A percentile compares a stretch with the other conserved stretches of the same genome.
phyloP scores from a whole-genome alignment of 2,888 invertebrate species.

The Steinernema hermaphroditum region DNA sequence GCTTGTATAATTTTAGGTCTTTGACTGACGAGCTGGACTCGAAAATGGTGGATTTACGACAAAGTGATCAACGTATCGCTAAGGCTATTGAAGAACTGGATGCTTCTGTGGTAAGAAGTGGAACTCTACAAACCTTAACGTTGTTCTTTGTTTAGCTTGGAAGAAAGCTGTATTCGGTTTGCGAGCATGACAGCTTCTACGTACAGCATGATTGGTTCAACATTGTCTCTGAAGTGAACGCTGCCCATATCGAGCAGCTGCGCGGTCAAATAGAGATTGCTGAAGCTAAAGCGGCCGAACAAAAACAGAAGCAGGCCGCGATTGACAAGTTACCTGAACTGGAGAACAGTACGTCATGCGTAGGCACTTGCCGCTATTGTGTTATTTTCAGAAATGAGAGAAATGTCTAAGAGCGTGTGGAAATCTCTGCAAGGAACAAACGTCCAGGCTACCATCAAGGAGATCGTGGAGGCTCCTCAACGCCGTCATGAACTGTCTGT shows the following conservation, averaged over 20 bases:
- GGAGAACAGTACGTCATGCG: background rate
- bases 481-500: no score
- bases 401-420: no score
- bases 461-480: no score
- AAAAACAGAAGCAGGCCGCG: background rate
- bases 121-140: background rate
- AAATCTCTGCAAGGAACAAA: no score
- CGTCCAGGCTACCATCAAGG: no score
- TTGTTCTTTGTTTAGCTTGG: background rate
- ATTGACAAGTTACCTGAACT: background rate
- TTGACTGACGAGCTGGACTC: background rate
- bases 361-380: no score
- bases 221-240: background rate
- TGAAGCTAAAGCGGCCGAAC: background rate
- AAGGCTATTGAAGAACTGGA: background rate
- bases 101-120: background rate
- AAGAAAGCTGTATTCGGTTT: background rate
- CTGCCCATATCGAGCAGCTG: background rate
- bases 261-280: background rate
- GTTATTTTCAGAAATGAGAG: no score
- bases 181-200: constrained; percentile 15
- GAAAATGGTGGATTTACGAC: background rate
- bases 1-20: background rate
- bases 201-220: constrained; percentile 17
- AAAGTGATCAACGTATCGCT: background rate